A percentile compares a stretch with the other conserved stretches of the same genome.
Evolutionary conservation across 2,797 vertebrate species (phyloP).

Genomic region (Neostethus bicornis): DNA sequence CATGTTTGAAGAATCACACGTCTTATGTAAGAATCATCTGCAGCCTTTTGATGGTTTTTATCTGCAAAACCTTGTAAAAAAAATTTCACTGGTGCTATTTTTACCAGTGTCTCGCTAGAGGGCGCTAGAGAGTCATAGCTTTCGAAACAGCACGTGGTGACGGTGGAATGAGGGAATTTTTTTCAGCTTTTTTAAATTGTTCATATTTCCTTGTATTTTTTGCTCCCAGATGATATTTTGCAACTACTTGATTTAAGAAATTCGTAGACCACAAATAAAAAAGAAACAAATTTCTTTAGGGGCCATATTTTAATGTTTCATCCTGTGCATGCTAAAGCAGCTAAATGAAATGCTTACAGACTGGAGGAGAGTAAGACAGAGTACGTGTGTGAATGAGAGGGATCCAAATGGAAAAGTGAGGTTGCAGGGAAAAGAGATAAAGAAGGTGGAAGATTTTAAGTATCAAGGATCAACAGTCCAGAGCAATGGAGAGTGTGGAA

Average conservation of each 20-base stretch:
- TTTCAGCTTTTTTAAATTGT: conserved; percentile 56
- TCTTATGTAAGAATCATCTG: conserved; percentile 54
- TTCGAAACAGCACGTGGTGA: conserved; percentile 31
- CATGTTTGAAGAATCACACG: conserved; percentile 49
- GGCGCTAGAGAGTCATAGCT: conserved; percentile 65
- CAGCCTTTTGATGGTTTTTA: conserved; percentile 55
- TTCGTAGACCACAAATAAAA: conserved; percentile 56
- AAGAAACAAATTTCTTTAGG: conserved; percentile 32
- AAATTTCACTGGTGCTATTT: conserved; percentile 17
- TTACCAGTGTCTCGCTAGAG: conserved; percentile 61
- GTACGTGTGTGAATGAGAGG: too few relatives aligned
- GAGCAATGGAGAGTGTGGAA: too few relatives aligned
- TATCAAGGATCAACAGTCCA: too few relatives aligned
- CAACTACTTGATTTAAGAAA: conserved; percentile 49
- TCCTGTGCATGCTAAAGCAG: conserved; percentile 44
- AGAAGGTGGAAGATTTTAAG: too few relatives aligned
- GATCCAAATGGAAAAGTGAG: too few relatives aligned
- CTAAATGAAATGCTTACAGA: conserved; percentile 35
- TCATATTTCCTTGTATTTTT: conserved; percentile 51
- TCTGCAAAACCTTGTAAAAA: conserved; percentile 34
- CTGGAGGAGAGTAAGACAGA: conserved; percentile 19
- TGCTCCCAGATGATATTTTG: conserved; percentile 44
- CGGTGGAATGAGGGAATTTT: conserved; percentile 49
- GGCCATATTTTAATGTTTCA: conserved; percentile 53
- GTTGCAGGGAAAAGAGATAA: too few relatives aligned